Conservation (phyloP, 2,797 vertebrate species). For the Pantherophis vulpinus region DNA sequence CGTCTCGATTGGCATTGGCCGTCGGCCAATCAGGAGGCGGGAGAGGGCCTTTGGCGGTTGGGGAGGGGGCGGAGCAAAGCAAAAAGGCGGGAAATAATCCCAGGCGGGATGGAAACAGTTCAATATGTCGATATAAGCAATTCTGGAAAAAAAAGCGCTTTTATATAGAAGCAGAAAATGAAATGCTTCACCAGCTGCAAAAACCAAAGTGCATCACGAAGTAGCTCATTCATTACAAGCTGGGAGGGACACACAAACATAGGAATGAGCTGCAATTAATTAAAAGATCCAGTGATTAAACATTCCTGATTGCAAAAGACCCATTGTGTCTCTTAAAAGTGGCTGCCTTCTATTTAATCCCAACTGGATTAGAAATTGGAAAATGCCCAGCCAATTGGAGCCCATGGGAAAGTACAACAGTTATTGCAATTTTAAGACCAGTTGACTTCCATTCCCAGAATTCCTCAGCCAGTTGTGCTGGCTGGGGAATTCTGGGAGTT, state of each 20-base stretch:
- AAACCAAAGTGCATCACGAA: background rate
- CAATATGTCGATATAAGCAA: background rate
- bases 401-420: too few species aligned
- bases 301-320: background rate
- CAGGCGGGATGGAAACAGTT: background rate
- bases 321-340: background rate
- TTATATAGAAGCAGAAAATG: background rate
- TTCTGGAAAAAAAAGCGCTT: background rate
- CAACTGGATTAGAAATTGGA: background rate
- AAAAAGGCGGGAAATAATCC: background rate
- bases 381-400: background rate
- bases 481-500: background rate
- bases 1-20: background rate
- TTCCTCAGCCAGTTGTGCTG: background rate
- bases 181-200: background rate
- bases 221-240: background rate
- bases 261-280: background rate
- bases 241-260: background rate
- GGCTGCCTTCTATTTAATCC: background rate
- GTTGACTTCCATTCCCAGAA: background rate
- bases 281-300: background rate
- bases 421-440: background rate
- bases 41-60: background rate
- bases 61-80: background rate
- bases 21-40: background rate